phyloP scores from a whole-genome alignment of 2,797 vertebrate genomes.

The Amblyopsis hoosieri region DNA sequence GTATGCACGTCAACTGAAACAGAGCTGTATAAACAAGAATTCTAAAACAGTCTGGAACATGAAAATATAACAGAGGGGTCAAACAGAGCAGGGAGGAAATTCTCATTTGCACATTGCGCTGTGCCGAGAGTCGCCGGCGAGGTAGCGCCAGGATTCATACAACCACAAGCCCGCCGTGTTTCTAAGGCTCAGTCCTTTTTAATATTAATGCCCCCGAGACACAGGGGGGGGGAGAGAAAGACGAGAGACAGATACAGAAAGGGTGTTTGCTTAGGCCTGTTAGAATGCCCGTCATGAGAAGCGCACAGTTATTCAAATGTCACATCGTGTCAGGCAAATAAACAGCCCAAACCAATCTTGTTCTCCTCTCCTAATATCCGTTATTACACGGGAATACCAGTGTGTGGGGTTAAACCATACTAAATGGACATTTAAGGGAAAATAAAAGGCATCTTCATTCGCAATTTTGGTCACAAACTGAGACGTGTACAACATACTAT shows the following conservation, averaged over 20 bases:
- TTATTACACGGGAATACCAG: constrained; percentile 63
- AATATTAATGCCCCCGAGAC: constrained; percentile 74
- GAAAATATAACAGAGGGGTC: constrained; percentile 73
- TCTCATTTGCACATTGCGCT: constrained; percentile 69
- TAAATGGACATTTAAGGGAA: constrained; percentile 23
- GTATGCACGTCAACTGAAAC: constrained; percentile 65
- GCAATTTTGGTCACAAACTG: constrained; percentile 22
- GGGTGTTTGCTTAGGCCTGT: constrained; percentile 74
- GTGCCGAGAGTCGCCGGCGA: constrained; percentile 58
- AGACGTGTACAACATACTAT: constrained; percentile 4
- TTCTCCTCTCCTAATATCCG: constrained; percentile 69
- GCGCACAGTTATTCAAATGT: constrained; percentile 75
- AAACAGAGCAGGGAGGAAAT: constrained; percentile 65
- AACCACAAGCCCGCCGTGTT: constrained; percentile 50
- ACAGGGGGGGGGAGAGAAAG: constrained; percentile 24
- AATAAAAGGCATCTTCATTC: constrained; percentile 24
- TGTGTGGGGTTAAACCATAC: constrained; percentile 43
- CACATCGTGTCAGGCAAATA: constrained; percentile 74
- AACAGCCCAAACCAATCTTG: constrained; percentile 69
- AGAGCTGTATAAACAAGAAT: constrained; percentile 78
- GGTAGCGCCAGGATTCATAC: constrained; percentile 48
- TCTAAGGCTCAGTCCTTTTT: constrained; percentile 69
- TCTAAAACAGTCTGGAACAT: constrained; percentile 71
- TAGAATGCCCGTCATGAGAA: constrained; percentile 73
- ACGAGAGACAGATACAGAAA: constrained; percentile 26